phyloP scores from a whole-genome alignment of 2,888 invertebrate genomes.

The Chalcosyrphus nemorum region DNA sequence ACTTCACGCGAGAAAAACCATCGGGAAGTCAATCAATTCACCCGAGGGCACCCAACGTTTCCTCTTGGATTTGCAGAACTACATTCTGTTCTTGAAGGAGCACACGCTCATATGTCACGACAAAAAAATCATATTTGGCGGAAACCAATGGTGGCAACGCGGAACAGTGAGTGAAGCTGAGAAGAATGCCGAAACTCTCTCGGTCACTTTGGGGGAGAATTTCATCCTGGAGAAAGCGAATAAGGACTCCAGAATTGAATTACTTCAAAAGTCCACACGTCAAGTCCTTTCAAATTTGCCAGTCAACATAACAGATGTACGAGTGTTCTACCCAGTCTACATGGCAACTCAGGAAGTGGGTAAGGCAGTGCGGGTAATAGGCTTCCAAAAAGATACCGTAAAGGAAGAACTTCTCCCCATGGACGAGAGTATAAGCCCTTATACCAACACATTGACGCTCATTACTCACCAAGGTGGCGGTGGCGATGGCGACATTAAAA shows the following conservation, averaged over 20 bases:
- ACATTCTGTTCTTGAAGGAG: slow-evolving; percentile 14
- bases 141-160: background rate
- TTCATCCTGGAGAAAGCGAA: slow-evolving; percentile 5
- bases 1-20: background rate
- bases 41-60: background rate
- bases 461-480: slow-evolving; percentile 3
- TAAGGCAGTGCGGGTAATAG: background rate
- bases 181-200: background rate
- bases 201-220: background rate
- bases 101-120: background rate
- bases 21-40: background rate
- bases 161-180: background rate
- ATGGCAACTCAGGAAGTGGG: background rate
- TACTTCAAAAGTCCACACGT: background rate
- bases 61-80: slow-evolving; percentile 3
- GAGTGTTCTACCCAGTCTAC: slow-evolving; percentile 28
- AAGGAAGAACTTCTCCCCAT: background rate
- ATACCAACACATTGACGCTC: slow-evolving; percentile 1
- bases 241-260: background rate
- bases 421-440: slow-evolving; percentile 25
- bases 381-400: background rate
- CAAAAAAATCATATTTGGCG: slow-evolving; percentile 31
- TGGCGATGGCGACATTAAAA: background rate
- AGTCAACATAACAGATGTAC: slow-evolving; percentile 9
- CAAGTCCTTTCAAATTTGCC: background rate